Conservation (phyloP, 2,113 vertebrate genomes). For the Notarius lentiginosus region DNA sequence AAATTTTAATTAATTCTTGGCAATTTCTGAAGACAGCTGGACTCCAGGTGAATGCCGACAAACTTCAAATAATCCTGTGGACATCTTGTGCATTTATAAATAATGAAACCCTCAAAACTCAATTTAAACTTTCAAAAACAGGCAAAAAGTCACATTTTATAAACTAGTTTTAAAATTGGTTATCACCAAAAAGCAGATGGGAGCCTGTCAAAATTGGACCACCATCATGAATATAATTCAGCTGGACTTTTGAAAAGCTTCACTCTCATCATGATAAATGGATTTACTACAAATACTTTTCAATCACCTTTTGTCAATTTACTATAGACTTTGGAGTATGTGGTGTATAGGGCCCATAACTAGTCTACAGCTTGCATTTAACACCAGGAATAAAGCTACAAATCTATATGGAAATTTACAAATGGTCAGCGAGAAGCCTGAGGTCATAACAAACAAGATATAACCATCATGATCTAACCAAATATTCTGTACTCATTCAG, state of each 20-base stretch:
- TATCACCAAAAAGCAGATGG: background rate
- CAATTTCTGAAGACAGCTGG: background rate
- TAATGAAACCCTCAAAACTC: background rate
- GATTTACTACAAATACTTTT: background rate
- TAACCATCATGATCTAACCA: background rate
- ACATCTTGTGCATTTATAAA: background rate
- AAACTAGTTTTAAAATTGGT: background rate
- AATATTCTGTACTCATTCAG: background rate
- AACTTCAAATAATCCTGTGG: background rate
- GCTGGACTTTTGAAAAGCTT: background rate
- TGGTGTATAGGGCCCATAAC: background rate
- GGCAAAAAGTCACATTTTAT: background rate
- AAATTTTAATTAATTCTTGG: background rate
- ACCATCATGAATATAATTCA: background rate
- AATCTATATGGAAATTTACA: background rate
- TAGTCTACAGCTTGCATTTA: background rate
- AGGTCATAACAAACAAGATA: background rate
- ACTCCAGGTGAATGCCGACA: background rate
- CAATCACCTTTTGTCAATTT: background rate
- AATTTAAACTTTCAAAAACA: background rate
- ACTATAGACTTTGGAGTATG: background rate
- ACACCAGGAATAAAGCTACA: background rate
- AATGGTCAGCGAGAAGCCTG: background rate
- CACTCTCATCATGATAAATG: background rate
- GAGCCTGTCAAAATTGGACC: background rate